Base-by-base conservation (phyloP, 2,888 invertebrate genomes). In the Cheilosia pagana region DNA sequence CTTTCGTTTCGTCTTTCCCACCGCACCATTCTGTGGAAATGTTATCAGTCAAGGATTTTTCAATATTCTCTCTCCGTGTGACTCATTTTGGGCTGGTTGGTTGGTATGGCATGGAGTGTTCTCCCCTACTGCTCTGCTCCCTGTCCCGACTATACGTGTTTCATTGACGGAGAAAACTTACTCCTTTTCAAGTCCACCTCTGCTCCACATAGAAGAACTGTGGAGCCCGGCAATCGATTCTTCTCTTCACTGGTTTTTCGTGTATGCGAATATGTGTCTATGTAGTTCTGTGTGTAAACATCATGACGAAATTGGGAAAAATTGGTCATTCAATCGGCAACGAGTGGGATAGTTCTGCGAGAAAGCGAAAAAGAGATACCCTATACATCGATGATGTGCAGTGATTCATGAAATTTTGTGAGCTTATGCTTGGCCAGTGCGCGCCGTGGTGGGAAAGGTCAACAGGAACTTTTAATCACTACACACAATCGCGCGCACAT, bases 21-120 rank as follows among this genome's bases (percentile, higher is more conserved):
- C 5, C 35, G 35, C 28, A 57, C 5, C 35, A 25, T 50, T 3
- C n/a, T 79, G 53, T 53, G 59, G 28, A 85, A 85, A 85, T 85
- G 85, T 75, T 85, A 85, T 85, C 85, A 85, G 85, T 85, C 85
- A 85, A 85, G 85, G 85, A 85, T 79, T 79, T 83, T 79, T 63
- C 70, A 79, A 59, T 28, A 28, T 75, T 75, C 67, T 59, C 74
- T 14, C 50, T 21, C 16, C 23, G 72, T 43, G 75, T 79, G 85
- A 79, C 60, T 79, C 79, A 79, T 79, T 52, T 68, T 31, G 57
- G 45, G 39, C 41, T 50, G 23, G 16, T n/a, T n/a, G n/a, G n/a
- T n/a, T n/a, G n/a, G n/a, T n/a, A n/a, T 28, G 48, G 28, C 28
- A 8, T 28, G 28, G 8, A 2, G 6, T 35, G 35, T 3, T 35